Conservation (phyloP, 2,113 vertebrate species). For the Romanogobio albipinnatus region DNA sequence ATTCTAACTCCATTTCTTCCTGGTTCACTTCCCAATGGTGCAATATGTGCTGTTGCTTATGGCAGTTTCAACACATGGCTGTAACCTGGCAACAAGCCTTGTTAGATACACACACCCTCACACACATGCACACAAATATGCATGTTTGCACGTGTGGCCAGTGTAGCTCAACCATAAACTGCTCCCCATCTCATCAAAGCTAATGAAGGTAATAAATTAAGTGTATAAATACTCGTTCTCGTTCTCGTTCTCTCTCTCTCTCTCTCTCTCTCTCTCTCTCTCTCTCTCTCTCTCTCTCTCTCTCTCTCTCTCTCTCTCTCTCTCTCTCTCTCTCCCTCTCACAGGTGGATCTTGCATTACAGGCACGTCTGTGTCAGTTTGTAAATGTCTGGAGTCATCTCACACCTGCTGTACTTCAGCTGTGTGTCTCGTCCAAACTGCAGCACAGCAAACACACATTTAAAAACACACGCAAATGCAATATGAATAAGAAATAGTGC, state of each 20-base stretch:
- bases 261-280: slow-evolving; percentile 37
- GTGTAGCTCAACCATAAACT: slow-evolving; percentile 39
- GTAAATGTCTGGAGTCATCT: slow-evolving; percentile 25
- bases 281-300: neutral
- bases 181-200: slow-evolving; percentile 46
- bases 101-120: slow-evolving; percentile 17
- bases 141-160: slow-evolving; percentile 21
- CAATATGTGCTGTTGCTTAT: slow-evolving; percentile 43
- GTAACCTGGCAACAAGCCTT: slow-evolving; percentile 60
- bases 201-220: slow-evolving; percentile 54
- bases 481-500: neutral
- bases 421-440: slow-evolving; percentile 9
- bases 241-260: slow-evolving; percentile 39
- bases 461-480: slow-evolving; percentile 11
- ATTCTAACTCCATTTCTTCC: neutral
- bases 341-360: slow-evolving; percentile 30
- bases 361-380: slow-evolving; percentile 21
- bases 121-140: slow-evolving; percentile 4
- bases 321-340: slow-evolving; percentile 33
- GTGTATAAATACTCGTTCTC: slow-evolving; percentile 39
- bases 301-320: slow-evolving; percentile 9
- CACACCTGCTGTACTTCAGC: slow-evolving; percentile 28
- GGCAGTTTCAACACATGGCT: slow-evolving; percentile 39
- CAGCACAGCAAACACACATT: neutral
- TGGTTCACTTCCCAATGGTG: slow-evolving; percentile 32